phyloP scores from a whole-genome alignment of 2,113 vertebrate genomes.

The Sinosuthora webbiana region DNA sequence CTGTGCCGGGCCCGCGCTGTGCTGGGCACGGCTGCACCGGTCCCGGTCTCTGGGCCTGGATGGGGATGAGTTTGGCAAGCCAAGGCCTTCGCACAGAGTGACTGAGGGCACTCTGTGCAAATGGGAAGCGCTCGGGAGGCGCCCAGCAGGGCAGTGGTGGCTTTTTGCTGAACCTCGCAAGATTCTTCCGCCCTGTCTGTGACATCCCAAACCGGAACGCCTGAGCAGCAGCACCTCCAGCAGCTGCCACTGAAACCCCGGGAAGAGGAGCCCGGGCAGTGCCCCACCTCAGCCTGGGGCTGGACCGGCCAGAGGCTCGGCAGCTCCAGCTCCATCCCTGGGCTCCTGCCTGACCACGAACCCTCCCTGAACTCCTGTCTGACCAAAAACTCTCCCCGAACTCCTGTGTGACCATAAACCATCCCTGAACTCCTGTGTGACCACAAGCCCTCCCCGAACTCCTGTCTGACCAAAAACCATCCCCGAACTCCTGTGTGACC shows the following conservation, averaged over 20 bases:
- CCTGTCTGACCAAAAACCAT: no score
- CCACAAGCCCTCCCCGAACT: no score
- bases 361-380: no score
- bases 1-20: background rate
- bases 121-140: background rate
- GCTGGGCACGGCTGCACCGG: accelerated
- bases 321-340: background rate
- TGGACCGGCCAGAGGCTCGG: background rate
- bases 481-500: no score
- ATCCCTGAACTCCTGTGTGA: no score
- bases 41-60: no score
- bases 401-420: no score
- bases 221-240: background rate
- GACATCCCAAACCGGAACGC: background rate
- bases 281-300: background rate
- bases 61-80: accelerated
- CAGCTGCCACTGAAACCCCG: background rate
- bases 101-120: background rate
- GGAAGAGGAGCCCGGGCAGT: background rate
- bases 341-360: background rate
- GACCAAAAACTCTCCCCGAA: no score
- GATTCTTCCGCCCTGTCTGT: background rate
- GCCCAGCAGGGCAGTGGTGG: background rate
- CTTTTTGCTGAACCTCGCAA: background rate
- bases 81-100: background rate